Base-by-base conservation (phyloP, 2,888 invertebrate genomes). In the Pteria penguin region DNA sequence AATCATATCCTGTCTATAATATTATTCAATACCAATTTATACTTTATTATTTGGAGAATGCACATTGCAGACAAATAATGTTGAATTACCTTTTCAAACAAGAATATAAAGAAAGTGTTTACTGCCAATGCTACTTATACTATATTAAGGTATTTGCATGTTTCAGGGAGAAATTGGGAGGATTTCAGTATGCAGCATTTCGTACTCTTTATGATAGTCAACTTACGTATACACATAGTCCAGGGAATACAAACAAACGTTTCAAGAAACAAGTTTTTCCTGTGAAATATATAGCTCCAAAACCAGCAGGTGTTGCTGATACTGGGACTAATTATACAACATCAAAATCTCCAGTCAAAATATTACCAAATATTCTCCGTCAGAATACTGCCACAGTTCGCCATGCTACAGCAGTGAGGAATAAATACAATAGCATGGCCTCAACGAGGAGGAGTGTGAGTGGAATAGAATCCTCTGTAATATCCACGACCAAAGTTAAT, bases 161-260 rank as follows among this genome's bases (percentile, higher is more conserved):
- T n/a, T n/a, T n/a, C 85, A 91, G 94, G 76, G 93, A 94, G 55
- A 95, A 95, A 86, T 96, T 95, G 91, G 96, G 96, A 0, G 93
- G 93, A 80, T 97, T 96, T 89, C 93, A 94, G 32, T 96, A 95
- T 92, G 95, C 96, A 0, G 94, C 95, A 0, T 95, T 94, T 86
- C 95, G 95, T 82, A 95, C 95, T 29, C 94, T 93, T 0, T 95
- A 95, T 84, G 95, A 87, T 69, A 79, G 79, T 14, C 82, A 83
- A 14, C 81, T 84, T 70, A 67, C 78, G 1, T 86, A 84, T 68
- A 77, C 80, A 55, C 81, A 82, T 14, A 69, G 77, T 31, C 84
- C 80, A 52, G 71, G 55, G 14, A 57, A 63, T 24, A 26, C 45
- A 3, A 76, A 63, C 32, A 76, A 65, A 62, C 27, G 52, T 3